Evolutionary conservation across 2,888 invertebrate genomes (phyloP).

Genomic region (Noctua janthina): DNA sequence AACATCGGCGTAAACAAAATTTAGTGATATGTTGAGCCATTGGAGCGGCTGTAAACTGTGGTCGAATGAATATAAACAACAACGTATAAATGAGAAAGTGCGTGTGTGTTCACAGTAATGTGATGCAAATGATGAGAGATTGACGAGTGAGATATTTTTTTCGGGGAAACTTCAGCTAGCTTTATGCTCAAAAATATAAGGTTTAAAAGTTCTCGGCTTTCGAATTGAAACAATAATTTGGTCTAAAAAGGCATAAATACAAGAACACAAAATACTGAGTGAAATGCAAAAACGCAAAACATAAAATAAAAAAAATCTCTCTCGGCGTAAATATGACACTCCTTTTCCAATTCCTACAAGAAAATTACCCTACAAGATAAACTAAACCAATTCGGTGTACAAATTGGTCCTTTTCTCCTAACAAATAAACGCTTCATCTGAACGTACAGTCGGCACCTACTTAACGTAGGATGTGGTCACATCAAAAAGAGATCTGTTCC

Average conservation of each 20-base stretch:
- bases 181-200: neutral
- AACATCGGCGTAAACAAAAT: conserved; percentile 73
- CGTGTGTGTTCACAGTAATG: conserved; percentile 60
- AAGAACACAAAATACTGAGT: neutral
- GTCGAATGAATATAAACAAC: conserved; percentile 76
- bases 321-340: neutral
- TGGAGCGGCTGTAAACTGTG: conserved; percentile 77
- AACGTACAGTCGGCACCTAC: conserved; percentile 56
- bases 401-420: neutral
- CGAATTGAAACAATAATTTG: neutral
- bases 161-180: neutral
- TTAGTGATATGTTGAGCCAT: conserved; percentile 74
- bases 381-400: neutral
- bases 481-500: conserved; percentile 86
- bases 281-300: neutral
- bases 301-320: neutral
- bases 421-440: conserved; percentile 45
- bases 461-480: conserved; percentile 84
- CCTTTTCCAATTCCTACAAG: neutral
- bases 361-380: conserved; percentile 1
- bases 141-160: conserved; percentile 13
- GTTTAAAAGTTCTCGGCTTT: neutral
- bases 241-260: neutral
- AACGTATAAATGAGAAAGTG: conserved; percentile 67
- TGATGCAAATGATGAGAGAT: conserved; percentile 49